These are phyloP conservation scores for Suillia variegata DNA, from an alignment of 2,888 invertebrate species.

Conservation along the genomic window DNA sequence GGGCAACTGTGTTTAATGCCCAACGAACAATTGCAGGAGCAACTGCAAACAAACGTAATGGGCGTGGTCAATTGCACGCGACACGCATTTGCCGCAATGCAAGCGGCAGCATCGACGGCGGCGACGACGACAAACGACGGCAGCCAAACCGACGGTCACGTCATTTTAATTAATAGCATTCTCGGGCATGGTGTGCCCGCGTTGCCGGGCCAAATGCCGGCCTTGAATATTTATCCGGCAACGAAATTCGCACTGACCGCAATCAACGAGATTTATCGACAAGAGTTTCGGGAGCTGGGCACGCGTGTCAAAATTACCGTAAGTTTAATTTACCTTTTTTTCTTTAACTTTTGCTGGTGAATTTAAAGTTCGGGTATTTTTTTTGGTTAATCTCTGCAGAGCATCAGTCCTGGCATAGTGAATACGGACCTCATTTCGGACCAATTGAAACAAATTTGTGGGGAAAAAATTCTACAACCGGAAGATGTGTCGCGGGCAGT, in stretches of 20 bases:
- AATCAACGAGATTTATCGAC: slow-evolving; percentile 38
- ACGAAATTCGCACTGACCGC: slow-evolving; percentile 43
- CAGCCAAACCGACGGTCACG: no score
- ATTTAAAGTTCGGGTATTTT: not conserved
- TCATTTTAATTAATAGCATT: slow-evolving; percentile 59
- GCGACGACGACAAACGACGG: slow-evolving; percentile 15
- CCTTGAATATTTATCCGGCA: slow-evolving; percentile 36
- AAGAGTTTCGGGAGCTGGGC: slow-evolving; percentile 36
- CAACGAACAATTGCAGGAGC: slow-evolving; percentile 44
- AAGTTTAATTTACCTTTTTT: slow-evolving; percentile 13
- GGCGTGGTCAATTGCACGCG: slow-evolving; percentile 61
- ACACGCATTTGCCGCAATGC: slow-evolving; percentile 62
- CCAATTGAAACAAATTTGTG: not conserved
- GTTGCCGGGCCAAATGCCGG: slow-evolving; percentile 32
- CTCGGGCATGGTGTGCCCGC: slow-evolving; percentile 38
- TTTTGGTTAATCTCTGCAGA: slow-evolving; percentile 19
- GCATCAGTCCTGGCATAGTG: slow-evolving; percentile 32
- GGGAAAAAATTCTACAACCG: slow-evolving; percentile 18
- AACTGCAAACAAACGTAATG: slow-evolving; percentile 61
- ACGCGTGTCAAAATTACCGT: slow-evolving; percentile 32
- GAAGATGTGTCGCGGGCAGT: slow-evolving; percentile 34
- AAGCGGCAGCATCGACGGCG: slow-evolving; percentile 45
- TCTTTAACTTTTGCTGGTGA: not conserved
- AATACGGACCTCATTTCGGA: slow-evolving; percentile 27
- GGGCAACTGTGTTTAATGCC: slow-evolving; percentile 36